These are phyloP conservation scores for Oryctolagus cuniculus DNA, from an alignment of 2,113 vertebrate genomes.

Conservation along the genomic window mOryCun1.1 NC_091435.1:3393501-3394000, in stretches of 20 bases:
- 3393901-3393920: fast-evolving
- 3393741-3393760: fast-evolving
- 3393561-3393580: fast-evolving
- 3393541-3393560: neutral
- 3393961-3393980: fast-evolving
- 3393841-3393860: neutral
- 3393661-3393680: too few relatives aligned
- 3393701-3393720: fast-evolving
- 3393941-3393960: too few relatives aligned
- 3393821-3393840: too few relatives aligned
- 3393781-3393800: too few relatives aligned
- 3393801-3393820: neutral
- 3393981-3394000: neutral
- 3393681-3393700: fast-evolving
- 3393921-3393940: fast-evolving
- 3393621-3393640: too few relatives aligned
- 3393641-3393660: fast-evolving
- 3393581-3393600: fast-evolving
- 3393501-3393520: neutral
- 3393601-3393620: fast-evolving
- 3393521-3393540: neutral
- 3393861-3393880: fast-evolving
- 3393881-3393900: too few relatives aligned
- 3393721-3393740: neutral
- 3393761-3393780: neutral